Conservation (phyloP, 2,113 vertebrate genomes). For the Onychostoma macrolepis region DNA sequence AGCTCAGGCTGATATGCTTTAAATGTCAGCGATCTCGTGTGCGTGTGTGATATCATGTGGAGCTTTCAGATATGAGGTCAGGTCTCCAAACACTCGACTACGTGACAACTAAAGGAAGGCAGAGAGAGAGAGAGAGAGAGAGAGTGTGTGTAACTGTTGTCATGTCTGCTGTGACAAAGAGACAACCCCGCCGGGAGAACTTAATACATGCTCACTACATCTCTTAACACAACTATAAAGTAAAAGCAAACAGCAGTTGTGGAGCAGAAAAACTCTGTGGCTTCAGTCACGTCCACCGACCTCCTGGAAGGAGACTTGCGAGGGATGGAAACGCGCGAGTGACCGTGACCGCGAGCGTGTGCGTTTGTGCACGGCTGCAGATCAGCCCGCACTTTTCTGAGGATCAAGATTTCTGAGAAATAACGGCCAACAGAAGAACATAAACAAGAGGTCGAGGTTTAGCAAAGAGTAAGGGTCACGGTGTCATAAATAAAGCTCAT, state of each 20-base stretch:
- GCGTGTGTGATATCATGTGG: neutral
- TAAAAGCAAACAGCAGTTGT: neutral
- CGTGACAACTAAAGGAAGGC: slow-evolving; percentile 1
- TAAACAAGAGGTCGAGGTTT: neutral
- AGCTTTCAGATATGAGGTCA: neutral
- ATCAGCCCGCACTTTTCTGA: neutral
- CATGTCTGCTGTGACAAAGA: slow-evolving; percentile 60
- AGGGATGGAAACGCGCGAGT: neutral
- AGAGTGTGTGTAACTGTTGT: slow-evolving; percentile 55
- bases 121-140: slow-evolving; percentile 5
- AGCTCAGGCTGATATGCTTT: neutral
- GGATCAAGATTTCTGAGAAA: slow-evolving; percentile 12
- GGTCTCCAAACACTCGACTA: neutral
- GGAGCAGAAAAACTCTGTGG: neutral
- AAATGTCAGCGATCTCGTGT: neutral
- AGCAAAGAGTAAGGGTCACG: neutral
- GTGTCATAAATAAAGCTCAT: neutral
- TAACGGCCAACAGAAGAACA: neutral
- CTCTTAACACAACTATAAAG: neutral
- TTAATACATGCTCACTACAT: neutral
- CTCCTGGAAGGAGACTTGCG: neutral
- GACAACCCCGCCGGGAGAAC: neutral
- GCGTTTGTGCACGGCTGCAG: neutral
- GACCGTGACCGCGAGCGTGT: neutral
- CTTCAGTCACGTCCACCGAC: slow-evolving; percentile 52